phyloP scores from a whole-genome alignment of 2,888 invertebrate genomes.

The Dinocampus coccinellae region DNA sequence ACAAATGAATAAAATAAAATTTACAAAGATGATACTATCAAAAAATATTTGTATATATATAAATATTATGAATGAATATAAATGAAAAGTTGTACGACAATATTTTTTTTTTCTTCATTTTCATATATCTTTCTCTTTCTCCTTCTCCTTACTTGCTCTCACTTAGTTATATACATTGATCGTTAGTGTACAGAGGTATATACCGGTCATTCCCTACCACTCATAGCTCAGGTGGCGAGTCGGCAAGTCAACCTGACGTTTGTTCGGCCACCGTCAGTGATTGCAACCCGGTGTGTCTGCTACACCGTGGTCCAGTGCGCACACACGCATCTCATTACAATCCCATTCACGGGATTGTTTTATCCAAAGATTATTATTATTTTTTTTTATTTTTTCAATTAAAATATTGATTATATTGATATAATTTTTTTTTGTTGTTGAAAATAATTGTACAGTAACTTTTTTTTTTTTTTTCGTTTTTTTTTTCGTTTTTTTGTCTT shows the following conservation, averaged over 20 bases:
- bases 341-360: neutral
- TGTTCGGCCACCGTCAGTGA: constrained; percentile 42
- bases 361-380: neutral
- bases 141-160: constrained; percentile 8
- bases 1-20: neutral
- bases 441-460: neutral
- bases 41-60: neutral
- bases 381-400: no score
- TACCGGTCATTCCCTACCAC: constrained; percentile 41
- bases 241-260: constrained; percentile 25
- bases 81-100: neutral
- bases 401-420: no score
- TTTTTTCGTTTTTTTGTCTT: neutral
- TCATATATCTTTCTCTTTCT: neutral
- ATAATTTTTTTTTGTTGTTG: no score
- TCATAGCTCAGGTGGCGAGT: constrained; percentile 25
- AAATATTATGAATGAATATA: neutral
- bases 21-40: neutral
- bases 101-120: neutral
- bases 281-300: constrained; percentile 41
- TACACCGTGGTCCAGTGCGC: constrained; percentile 59
- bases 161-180: constrained; percentile 15
- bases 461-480: neutral
- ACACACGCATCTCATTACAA: constrained; percentile 12
- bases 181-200: constrained; percentile 10